Evolutionary conservation across 2,888 invertebrate species (phyloP), one percentile per base, ranked within the genome.

Genomic region (Acronicta leporina): DNA sequence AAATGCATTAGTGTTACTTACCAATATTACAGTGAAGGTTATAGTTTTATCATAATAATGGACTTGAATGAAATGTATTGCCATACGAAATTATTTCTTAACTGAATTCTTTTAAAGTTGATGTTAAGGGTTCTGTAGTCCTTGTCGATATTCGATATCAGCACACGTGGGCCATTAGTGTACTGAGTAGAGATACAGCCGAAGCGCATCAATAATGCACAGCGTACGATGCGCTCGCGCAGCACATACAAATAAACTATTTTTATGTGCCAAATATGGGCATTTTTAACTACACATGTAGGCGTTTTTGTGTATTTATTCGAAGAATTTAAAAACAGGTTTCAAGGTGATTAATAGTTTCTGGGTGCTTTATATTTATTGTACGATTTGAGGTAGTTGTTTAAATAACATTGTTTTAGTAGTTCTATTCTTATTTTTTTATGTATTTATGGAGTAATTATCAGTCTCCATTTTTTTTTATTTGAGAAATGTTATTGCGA

Each of bases 1-100:
- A 89, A 90, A 90, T 79, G 85, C 91, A 90, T 90, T 89, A 90
- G 86, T 86, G 83, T 85, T 87, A 87, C 85, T 85, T 86, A 87
- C 83, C 79, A 82, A 83, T 83, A 75, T 82, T 80, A 79, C 81
- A 75, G 77, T 79, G 77, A 84, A 83, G 85, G 82, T 82, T 83
- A 81, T 82, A 82, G 73, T 83, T 91, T 87, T 89, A 87, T 87
- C 83, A 83, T 85, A 84, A 88, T 86, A 87, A 87, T 86, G 81
- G 59, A 53, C 53, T 50, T 68, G 71, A 68, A 76, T 71, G 60
- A 73, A 67, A 65, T 43, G 44, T 44, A 14, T 48, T 59, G 63
- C 52, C 25, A 35, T 33, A 27, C 41, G 35, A 61, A 68, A 71
- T 42, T 52, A 43, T 30, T 30, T 55, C 71, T 62, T 79, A 43